Base-by-base conservation (phyloP, 2,888 invertebrate species). In the Dynastes grantii region DNA sequence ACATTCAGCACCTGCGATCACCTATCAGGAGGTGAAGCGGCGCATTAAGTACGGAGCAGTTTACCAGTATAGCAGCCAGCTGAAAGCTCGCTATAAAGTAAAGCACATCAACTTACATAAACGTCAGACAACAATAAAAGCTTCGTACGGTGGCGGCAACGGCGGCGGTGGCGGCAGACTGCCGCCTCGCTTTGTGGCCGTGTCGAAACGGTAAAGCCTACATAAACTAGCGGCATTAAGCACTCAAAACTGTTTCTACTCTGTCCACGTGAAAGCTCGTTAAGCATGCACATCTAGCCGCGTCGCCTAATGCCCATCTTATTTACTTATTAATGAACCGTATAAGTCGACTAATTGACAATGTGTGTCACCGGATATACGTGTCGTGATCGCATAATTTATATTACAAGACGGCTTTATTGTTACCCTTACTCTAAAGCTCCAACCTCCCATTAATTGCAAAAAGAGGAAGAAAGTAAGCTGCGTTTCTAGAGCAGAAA, bases 41-140 rank as follows among this genome's bases (percentile, higher is more conserved):
- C 40, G 83, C 83, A 85, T 85, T 87, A 86, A 87, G 87, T 87
- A 86, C 84, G 82, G 82, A 82, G 80, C 80, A 81, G 84, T 83
- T 84, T 83, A 83, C 83, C 83, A 83, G 55, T 16, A 37, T 37
- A 55, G 55, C 55, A 55, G 16, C 55, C 13, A 55, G 85, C 84
- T 85, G 87, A 87, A 86, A 87, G 86, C 86, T 84, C 86, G 85
- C 86, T 84, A 85, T 86, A 86, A 87, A 87, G 86, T 86, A 86
- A 86, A 85, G 85, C 85, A 84, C 87, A 87, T 87, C 87, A 87
- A 87, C 86, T 87, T 86, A 84, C 85, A 87, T 87, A 85, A 87
- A 86, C 84, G 85, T 87, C 87, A 86, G 81, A 83, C 85, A 81
- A 83, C 85, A 85, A 85, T 85, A 85, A 85, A 85, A 85, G 85